phyloP scores from a whole-genome alignment of 92 coral and sea anemone genomes.

The Epizoanthus illoricatus region DNA sequence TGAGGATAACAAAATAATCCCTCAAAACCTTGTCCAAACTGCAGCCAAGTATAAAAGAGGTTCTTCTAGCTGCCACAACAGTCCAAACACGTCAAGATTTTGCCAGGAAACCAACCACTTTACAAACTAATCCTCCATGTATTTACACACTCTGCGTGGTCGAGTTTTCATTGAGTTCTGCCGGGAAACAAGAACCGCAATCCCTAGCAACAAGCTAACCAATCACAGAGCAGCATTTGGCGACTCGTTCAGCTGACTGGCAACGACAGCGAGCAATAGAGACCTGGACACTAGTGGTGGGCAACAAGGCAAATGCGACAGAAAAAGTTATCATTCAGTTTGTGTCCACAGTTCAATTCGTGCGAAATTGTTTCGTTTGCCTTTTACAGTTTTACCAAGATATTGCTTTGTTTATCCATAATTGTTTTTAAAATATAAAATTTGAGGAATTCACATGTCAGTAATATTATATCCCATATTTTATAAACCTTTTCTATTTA shows the following conservation, averaged over 20 bases:
- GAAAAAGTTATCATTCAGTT: too few species aligned
- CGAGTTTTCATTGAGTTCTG: constrained; percentile 14
- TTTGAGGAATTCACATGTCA: too few species aligned
- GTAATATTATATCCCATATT: too few species aligned
- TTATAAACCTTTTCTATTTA: too few species aligned
- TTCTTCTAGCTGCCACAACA: constrained; percentile 4
- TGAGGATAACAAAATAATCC: neutral
- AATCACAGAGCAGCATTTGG: constrained; percentile 29
- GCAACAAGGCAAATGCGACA: too few species aligned
- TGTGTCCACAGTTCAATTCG: too few species aligned
- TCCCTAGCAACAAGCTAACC: constrained; percentile 33
- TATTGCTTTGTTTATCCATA: too few species aligned
- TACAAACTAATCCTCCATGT: neutral
- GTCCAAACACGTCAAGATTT: neutral
- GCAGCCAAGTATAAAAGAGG: neutral
- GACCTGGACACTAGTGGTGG: too few species aligned
- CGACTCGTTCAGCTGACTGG: neutral
- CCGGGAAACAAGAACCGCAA: constrained; percentile 10
- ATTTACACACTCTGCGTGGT: neutral
- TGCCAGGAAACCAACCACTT: constrained; percentile 20
- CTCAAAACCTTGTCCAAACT: neutral
- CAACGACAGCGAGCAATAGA: neutral
- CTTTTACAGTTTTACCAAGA: too few species aligned
- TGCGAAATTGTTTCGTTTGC: too few species aligned
- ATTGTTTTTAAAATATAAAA: too few species aligned